Conservation (phyloP, 1,140 invertebrate species). For the Hormaphis cornu region DNA sequence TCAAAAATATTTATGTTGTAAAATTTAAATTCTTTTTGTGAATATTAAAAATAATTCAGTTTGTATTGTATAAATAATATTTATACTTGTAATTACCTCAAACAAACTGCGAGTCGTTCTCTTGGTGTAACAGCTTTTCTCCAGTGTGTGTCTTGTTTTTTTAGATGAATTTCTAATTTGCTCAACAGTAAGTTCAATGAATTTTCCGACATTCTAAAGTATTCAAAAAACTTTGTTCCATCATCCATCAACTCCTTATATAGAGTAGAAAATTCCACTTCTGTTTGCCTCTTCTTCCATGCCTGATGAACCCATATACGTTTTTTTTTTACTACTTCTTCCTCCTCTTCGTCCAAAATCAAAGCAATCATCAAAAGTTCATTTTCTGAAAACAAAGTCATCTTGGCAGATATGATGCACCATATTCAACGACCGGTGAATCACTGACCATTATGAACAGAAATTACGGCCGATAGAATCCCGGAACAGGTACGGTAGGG, state of each 20-base stretch:
- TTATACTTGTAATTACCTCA: too few species aligned
- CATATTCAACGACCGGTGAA: too few species aligned
- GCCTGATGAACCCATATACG: background rate
- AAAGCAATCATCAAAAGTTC: background rate
- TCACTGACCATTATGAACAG: background rate
- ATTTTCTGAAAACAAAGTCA: background rate
- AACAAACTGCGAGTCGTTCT: background rate
- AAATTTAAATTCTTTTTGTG: too few species aligned
- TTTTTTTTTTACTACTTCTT: background rate
- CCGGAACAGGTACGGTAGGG: too few species aligned
- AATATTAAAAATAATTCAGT: too few species aligned
- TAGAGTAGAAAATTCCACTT: slow-evolving; percentile 26
- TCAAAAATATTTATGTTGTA: too few species aligned
- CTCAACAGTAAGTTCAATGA: background rate
- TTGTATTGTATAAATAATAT: too few species aligned
- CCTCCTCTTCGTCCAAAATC: background rate
- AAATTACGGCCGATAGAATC: too few species aligned
- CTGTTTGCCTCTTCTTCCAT: background rate
- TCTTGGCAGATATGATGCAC: too few species aligned
- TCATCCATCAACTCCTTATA: slow-evolving; percentile 14
- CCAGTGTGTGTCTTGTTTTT: background rate
- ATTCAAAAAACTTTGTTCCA: slow-evolving; percentile 31
- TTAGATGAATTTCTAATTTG: slow-evolving; percentile 1
- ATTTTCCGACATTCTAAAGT: slow-evolving; percentile 19
- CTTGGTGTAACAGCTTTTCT: background rate